Evolutionary conservation across 2,888 invertebrate species (phyloP), one percentile per base, ranked within the genome.

Genomic region (Salticus scenicus): DNA sequence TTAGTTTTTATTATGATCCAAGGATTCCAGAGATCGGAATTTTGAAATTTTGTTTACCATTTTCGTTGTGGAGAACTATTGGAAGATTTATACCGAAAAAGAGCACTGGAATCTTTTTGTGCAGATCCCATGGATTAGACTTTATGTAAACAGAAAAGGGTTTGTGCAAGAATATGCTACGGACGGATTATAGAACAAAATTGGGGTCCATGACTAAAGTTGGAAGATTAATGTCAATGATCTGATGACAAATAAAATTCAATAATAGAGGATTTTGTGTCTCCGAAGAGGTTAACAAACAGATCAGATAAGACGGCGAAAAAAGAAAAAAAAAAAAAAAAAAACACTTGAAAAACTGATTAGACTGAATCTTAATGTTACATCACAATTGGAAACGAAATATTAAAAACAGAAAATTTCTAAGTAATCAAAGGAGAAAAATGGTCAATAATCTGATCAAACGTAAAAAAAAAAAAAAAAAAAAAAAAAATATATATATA

Each of bases 21-120:
- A 67, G 67, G 67, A 67, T 28, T 67, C 67, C 33, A 20, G 67
- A 67, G 67, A 57, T 57, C 30, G 63, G 70, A 81, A 81, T 81
- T 75, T 69, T 69, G 70, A 63, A n/a, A 81, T 74, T 81, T 81
- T 81, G 81, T 81, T 81, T 81, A 81, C 81, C 42, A 63, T 57
- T 37, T 66, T 24, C 41, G n/a, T 47, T 20, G 72, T 71, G 41
- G 64, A 75, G 70, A 75, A 57, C 74, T 69, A 75, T 74, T 31
- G 64, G 75, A 70, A 81, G 81, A 81, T 81, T 81, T 81, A 81
- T 81, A 81, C 67, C 71, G 42, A 79, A 71, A 28, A 66, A 20
- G 69, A 28, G 30, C 30, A 47, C 24, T 37, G 79, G 79, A 80
- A 81, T 81, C 63, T 31, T 70, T 31, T 74, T 81, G 63, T 57